Evolutionary conservation across 2,797 vertebrate species (phyloP).

Genomic region (Apogon hyalosoma): DNA sequence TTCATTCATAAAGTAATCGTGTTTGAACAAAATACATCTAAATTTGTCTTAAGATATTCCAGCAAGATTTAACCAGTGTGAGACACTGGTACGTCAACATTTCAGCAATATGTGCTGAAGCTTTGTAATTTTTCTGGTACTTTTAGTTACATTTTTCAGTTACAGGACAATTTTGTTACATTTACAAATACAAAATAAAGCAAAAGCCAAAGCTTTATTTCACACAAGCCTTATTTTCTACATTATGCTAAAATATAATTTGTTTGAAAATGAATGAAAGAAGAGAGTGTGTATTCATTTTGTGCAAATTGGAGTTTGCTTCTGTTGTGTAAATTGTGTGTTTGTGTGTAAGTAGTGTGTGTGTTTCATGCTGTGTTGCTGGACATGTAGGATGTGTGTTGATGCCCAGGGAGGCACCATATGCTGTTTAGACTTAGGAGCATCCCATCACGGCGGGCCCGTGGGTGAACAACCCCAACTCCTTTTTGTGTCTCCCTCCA

Average conservation of each 20-base stretch:
- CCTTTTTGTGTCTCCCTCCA: conserved; percentile 58
- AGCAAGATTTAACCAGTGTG: too few species aligned
- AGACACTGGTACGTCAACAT: too few species aligned
- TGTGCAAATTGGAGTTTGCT: conserved; percentile 18
- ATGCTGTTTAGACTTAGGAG: conserved; percentile 77
- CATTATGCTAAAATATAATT: conserved; percentile 1
- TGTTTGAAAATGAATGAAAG: conserved; percentile 26
- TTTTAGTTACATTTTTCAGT: too few species aligned
- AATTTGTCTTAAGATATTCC: too few species aligned
- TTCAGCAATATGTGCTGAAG: too few species aligned
- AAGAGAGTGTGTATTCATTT: conserved; percentile 11
- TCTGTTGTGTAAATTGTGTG: conserved; percentile 15
- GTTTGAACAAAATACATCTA: too few species aligned
- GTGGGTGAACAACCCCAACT: conserved; percentile 51
- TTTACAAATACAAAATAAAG: neutral
- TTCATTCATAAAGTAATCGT: too few species aligned
- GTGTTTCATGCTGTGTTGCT: conserved; percentile 66
- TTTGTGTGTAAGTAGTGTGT: conserved; percentile 32
- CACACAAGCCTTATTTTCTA: neutral
- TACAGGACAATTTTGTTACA: too few species aligned
- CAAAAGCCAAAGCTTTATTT: neutral
- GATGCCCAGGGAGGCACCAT: conserved; percentile 81
- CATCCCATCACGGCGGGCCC: conserved; percentile 61
- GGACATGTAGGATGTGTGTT: conserved; percentile 73
- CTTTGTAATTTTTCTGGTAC: too few species aligned